A percentile compares a stretch with the other conserved stretches of the same genome.
These are phyloP conservation scores for Gymnorhina tibicen DNA, from an alignment of 2,113 vertebrate genomes.

Conservation along the genomic window DNA sequence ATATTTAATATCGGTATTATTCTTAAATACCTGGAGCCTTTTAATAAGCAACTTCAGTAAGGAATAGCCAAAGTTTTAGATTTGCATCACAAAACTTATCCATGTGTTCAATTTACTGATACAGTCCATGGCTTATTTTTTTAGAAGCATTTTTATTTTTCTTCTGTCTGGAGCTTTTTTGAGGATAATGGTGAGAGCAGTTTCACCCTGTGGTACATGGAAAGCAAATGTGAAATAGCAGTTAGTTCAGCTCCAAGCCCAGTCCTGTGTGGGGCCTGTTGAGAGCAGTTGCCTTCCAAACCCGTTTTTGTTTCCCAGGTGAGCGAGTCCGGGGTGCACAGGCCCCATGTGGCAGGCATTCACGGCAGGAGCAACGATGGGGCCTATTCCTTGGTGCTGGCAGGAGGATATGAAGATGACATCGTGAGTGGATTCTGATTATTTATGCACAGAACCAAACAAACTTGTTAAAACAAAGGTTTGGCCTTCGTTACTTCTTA, in stretches of 20 bases:
- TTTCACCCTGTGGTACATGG: not conserved
- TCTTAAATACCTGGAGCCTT: not conserved
- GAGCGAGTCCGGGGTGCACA: slow-evolving; percentile 91
- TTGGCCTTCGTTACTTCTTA: not conserved
- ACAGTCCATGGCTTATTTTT: rapidly evolving
- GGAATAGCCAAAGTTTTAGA: not conserved
- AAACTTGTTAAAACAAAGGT: not conserved
- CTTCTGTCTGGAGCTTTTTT: not conserved
- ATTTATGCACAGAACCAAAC: not conserved
- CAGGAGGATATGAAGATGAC: slow-evolving; percentile 96
- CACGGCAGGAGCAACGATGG: slow-evolving; percentile 95
- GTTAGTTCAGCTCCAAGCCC: no score
- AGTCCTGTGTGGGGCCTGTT: rapidly evolving
- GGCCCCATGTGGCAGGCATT: slow-evolving; percentile 94
- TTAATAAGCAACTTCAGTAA: not conserved
- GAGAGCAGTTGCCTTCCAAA: not conserved
- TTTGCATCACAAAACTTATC: not conserved
- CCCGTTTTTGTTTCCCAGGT: slow-evolving; percentile 66
- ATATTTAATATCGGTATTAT: not conserved
- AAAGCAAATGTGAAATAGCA: not conserved
- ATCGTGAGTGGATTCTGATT: slow-evolving; percentile 73
- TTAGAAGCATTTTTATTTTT: not conserved
- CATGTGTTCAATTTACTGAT: not conserved
- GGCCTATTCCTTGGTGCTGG: slow-evolving; percentile 91
- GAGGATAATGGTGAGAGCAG: not conserved